Conservation (phyloP, 2,113 vertebrate genomes). For the Callopanchax toddi region DNA sequence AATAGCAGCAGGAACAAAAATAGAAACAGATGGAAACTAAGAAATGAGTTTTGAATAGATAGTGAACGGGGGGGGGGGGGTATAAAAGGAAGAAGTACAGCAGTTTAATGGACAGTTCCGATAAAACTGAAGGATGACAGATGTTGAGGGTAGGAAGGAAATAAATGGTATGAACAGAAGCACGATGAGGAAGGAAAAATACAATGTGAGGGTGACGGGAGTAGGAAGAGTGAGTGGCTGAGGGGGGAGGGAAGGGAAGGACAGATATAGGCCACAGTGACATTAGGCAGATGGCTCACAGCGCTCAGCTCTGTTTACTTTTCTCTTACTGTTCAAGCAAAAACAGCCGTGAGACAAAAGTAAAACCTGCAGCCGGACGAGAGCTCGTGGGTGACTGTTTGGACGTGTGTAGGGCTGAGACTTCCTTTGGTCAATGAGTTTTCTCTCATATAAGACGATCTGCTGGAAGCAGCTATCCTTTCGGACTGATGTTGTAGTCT, state of each 20-base stretch:
- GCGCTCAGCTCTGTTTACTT: constrained; percentile 79
- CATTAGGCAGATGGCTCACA: constrained; percentile 80
- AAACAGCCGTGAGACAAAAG: constrained; percentile 65
- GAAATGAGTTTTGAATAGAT: constrained; percentile 32
- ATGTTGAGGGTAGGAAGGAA: constrained; percentile 56
- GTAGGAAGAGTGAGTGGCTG: constrained; percentile 14
- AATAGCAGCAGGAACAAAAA: constrained; percentile 22
- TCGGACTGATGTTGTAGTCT: constrained; percentile 13
- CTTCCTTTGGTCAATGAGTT: neutral
- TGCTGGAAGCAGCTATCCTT: constrained; percentile 16
- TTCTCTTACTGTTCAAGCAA: constrained; percentile 80
- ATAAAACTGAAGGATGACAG: constrained; percentile 57
- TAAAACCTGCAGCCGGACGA: constrained; percentile 51
- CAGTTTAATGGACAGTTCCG: constrained; percentile 41
- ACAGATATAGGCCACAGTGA: constrained; percentile 73
- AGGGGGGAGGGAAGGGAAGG: constrained; percentile 18
- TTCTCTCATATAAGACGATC: constrained; percentile 1
- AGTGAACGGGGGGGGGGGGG: constrained; percentile 35
- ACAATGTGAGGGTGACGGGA: constrained; percentile 41
- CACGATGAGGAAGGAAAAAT: constrained; percentile 45
- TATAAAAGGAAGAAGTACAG: constrained; percentile 20
- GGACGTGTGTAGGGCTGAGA: neutral
- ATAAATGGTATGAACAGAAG: constrained; percentile 30
- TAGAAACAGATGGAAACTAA: constrained; percentile 46
- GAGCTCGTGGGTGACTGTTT: too few species aligned